A percentile compares a stretch with the other conserved stretches of the same genome.
Evolutionary conservation across 2,797 vertebrate species (phyloP).

Genomic region (Pagetopsis macropterus): DNA sequence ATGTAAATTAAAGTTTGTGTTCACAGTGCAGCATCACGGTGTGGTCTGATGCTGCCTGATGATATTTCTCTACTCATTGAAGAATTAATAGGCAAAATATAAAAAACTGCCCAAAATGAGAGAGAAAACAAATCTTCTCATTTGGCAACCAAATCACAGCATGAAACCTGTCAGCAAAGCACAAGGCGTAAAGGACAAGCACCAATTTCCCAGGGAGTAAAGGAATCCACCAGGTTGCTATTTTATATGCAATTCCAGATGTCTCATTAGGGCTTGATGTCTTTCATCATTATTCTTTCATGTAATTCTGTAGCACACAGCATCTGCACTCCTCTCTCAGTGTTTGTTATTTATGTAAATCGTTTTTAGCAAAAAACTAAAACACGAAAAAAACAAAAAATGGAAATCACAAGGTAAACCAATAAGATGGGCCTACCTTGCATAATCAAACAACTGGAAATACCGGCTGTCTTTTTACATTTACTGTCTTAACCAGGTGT

Average conservation of each 20-base stretch:
- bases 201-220: constrained; percentile 57
- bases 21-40: constrained; percentile 13
- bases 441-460: constrained; percentile 47
- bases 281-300: constrained; percentile 83
- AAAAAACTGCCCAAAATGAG: constrained; percentile 5
- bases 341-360: constrained; percentile 83
- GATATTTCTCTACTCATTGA: constrained; percentile 45
- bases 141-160: constrained; percentile 49
- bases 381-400: constrained; percentile 13
- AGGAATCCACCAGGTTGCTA: constrained; percentile 73
- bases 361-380: constrained; percentile 71
- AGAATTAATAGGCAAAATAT: constrained; percentile 35
- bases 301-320: constrained; percentile 72
- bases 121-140: background rate
- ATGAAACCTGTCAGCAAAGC: constrained; percentile 40
- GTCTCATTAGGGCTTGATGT: constrained; percentile 77
- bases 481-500: constrained; percentile 46
- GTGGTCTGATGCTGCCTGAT: constrained; percentile 33
- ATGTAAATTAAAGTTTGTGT: constrained; percentile 44
- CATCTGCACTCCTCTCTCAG: constrained; percentile 72
- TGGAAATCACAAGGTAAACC: constrained; percentile 61
- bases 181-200: constrained; percentile 65
- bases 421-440: constrained; percentile 25
- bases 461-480: constrained; percentile 62
- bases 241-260: constrained; percentile 79